phyloP scores from a whole-genome alignment of 2,113 vertebrate species.

The Serinus canaria region DNA sequence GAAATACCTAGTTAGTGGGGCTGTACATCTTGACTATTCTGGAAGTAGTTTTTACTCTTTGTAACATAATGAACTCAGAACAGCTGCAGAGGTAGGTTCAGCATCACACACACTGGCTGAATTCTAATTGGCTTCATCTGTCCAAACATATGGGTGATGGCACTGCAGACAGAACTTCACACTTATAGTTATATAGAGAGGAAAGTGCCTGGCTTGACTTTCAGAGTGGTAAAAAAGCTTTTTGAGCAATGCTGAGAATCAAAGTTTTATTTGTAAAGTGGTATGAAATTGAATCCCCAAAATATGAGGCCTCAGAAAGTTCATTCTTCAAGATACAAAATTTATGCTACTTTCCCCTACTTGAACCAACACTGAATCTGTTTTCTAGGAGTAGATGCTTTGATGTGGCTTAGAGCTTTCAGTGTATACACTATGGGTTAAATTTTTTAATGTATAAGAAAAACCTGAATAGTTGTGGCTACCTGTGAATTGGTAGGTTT shows the following conservation, averaged over 20 bases:
- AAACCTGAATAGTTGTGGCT: not conserved
- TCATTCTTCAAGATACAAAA: not conserved
- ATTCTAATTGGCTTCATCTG: slow-evolving; percentile 24
- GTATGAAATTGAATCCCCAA: not conserved
- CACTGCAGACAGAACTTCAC: slow-evolving; percentile 3
- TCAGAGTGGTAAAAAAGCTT: not conserved
- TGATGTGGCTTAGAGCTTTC: not conserved
- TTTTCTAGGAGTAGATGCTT: not conserved
- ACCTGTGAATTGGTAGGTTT: not conserved
- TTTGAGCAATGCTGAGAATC: not conserved
- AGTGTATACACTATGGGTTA: not conserved
- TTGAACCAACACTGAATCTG: not conserved
- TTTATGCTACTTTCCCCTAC: not conserved
- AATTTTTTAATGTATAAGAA: not conserved
- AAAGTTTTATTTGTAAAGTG: not conserved
- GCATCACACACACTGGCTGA: not conserved
- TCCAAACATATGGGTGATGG: not conserved
- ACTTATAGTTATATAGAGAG: not conserved
- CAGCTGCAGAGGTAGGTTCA: slow-evolving; percentile 9
- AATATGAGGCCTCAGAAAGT: not conserved
- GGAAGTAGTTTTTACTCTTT: not conserved
- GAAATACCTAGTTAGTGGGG: not conserved
- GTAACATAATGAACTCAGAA: not conserved
- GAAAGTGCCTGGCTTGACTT: not conserved
- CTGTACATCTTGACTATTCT: not conserved